Conservation (phyloP, 2,888 invertebrate species). For the Cylloceria caligata region DNA sequence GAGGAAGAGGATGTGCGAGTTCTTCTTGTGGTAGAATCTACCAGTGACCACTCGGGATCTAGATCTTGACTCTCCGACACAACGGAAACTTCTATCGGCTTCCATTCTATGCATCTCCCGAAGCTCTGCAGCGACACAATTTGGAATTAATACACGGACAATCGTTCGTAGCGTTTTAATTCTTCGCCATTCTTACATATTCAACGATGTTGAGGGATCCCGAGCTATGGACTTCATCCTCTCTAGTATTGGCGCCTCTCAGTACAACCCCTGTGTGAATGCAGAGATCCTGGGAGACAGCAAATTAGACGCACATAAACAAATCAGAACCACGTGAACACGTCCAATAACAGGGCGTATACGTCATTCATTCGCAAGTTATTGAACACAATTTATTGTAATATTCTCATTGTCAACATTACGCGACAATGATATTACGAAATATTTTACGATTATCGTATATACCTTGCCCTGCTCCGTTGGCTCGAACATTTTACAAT, state of each 20-base stretch:
- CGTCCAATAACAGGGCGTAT: slow-evolving; percentile 3
- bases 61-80: slow-evolving; percentile 92
- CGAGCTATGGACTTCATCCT: slow-evolving; percentile 87
- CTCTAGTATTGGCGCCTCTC: slow-evolving; percentile 86
- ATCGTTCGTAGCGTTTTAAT: too few species aligned
- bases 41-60: slow-evolving; percentile 91
- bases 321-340: slow-evolving; percentile 2
- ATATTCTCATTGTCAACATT: slow-evolving; percentile 11
- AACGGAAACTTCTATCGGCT: slow-evolving; percentile 91
- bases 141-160: slow-evolving; percentile 3
- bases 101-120: slow-evolving; percentile 92
- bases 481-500: slow-evolving; percentile 79
- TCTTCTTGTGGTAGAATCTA: slow-evolving; percentile 90
- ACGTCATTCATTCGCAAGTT: slow-evolving; percentile 12
- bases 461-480: slow-evolving; percentile 82
- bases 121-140: slow-evolving; percentile 80
- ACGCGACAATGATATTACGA: neutral
- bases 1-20: slow-evolving; percentile 85
- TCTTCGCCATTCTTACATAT: slow-evolving; percentile 83
- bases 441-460: neutral
- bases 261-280: slow-evolving; percentile 93
- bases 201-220: slow-evolving; percentile 90
- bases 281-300: slow-evolving; percentile 88
- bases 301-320: slow-evolving; percentile 10
- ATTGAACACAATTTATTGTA: neutral